These are phyloP conservation scores for Psephotus haematonotus DNA, from an alignment of 2,113 vertebrate genomes.

Conservation along the genomic window DNA sequence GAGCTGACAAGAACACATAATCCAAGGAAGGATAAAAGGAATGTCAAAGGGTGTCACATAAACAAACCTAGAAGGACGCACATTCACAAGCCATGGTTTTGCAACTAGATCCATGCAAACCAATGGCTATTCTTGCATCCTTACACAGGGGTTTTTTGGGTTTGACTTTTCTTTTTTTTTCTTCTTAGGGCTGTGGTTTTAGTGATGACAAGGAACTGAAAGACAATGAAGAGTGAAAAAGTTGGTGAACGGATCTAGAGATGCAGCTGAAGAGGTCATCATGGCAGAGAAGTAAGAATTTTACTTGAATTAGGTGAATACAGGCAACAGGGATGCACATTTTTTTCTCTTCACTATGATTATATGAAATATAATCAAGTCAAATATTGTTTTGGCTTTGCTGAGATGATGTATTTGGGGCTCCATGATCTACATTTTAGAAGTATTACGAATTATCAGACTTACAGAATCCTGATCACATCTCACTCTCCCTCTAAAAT, in stretches of 20 bases:
- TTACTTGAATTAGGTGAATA: background rate
- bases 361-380: background rate
- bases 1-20: background rate
- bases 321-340: rapidly evolving
- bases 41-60: rapidly evolving
- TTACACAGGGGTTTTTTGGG: rapidly evolving
- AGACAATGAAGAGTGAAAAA: background rate
- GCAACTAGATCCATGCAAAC: background rate
- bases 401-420: background rate
- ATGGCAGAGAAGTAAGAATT: background rate
- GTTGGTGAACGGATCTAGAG: background rate
- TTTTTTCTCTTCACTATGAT: background rate
- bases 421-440: background rate
- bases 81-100: background rate
- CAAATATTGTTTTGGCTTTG: background rate
- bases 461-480: background rate
- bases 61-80: background rate
- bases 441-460: background rate
- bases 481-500: background rate
- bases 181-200: background rate
- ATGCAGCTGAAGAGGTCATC: background rate
- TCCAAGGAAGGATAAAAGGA: background rate
- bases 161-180: background rate
- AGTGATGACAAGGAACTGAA: background rate
- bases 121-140: background rate